phyloP scores from a whole-genome alignment of 2,797 vertebrate species.

The Pseudomugil tenellus region DNA sequence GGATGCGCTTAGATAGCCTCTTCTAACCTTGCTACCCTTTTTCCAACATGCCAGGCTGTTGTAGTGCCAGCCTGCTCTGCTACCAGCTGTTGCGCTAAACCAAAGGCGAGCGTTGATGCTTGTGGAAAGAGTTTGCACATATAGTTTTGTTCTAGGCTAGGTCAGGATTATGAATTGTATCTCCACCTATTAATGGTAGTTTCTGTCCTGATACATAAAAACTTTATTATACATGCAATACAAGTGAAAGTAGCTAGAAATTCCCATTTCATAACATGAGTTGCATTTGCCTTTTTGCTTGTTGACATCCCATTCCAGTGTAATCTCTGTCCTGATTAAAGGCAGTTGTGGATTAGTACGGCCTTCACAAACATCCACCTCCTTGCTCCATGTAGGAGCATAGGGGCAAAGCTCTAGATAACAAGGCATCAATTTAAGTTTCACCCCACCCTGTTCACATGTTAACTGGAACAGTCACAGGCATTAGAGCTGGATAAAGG shows the following conservation, averaged over 20 bases:
- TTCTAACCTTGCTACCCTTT: conserved; percentile 49
- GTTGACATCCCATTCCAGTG: conserved; percentile 48
- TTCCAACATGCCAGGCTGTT: conserved; percentile 55
- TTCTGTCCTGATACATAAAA: neutral
- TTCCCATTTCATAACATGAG: conserved; percentile 2
- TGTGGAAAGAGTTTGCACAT: conserved; percentile 17
- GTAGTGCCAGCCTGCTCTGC: conserved; percentile 43
- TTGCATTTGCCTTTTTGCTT: conserved; percentile 20
- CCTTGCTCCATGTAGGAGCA: conserved; percentile 40
- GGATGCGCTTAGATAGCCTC: conserved; percentile 48
- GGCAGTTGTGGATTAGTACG: conserved; percentile 61
- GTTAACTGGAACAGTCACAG: conserved; percentile 57
- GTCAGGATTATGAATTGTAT: conserved; percentile 7
- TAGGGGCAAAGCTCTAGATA: conserved; percentile 47
- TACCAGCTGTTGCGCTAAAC: conserved; percentile 65
- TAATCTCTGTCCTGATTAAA: conserved; percentile 69
- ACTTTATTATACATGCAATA: neutral
- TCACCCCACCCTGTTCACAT: conserved; percentile 53
- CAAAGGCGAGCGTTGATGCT: conserved; percentile 21
- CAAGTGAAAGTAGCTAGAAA: neutral
- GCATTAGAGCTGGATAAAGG: conserved; percentile 34
- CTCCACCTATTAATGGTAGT: neutral
- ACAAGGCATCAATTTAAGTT: conserved; percentile 53
- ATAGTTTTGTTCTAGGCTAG: conserved; percentile 10
- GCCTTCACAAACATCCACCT: conserved; percentile 51